Evolutionary conservation across 1,140 invertebrate species (phyloP), one percentile per base, ranked within the genome.

Genomic region (Drosophila prosaltans): DNA sequence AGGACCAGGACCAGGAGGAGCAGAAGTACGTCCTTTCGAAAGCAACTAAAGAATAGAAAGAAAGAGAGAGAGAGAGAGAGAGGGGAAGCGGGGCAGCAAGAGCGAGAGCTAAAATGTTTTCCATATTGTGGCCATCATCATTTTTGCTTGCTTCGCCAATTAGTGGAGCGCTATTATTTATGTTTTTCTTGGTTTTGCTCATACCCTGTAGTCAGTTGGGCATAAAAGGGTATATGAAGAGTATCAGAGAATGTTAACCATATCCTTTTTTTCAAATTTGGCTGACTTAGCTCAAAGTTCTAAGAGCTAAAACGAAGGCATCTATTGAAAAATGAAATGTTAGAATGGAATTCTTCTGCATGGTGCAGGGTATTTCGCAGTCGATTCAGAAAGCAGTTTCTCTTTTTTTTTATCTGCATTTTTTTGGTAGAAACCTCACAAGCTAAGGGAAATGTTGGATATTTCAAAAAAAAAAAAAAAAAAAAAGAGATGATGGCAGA

Each of bases 111-210:
- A 64, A 76, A 76, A 76, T 76, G 74, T 69, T 76, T 76, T 76
- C 60, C 74, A 77, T 77, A 76, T 77, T 77, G 73, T 70, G 74
- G 66, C 30, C 74, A 76, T 77, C 60, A 77, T 76, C 62, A 65
- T 67, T 45, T 75, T 28, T 69, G 68, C 16, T 60, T 72, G 54
- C 16, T 30, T 21, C 73, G 73, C 73, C 73, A 75, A 77, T 77
- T 77, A 77, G 74, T 48, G 74, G 73, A 69, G 75, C 73, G 65
- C 72, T 76, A 73, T 75, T 76, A 76, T 76, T 76, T 76, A 76
- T 76, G 65, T 73, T 75, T 75, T 69, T 26, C 45, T 51, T 51
- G 45, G 45, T 51, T 10, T 51, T 51, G 24, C 21, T 26, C 1
- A 51, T 51, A 51, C 45, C 45, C 45, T 51, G 21, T 26, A 51